A percentile compares a stretch with the other conserved stretches of the same genome.
Conservation (phyloP, 2,113 vertebrate species). For the Larimichthys crocea region DNA sequence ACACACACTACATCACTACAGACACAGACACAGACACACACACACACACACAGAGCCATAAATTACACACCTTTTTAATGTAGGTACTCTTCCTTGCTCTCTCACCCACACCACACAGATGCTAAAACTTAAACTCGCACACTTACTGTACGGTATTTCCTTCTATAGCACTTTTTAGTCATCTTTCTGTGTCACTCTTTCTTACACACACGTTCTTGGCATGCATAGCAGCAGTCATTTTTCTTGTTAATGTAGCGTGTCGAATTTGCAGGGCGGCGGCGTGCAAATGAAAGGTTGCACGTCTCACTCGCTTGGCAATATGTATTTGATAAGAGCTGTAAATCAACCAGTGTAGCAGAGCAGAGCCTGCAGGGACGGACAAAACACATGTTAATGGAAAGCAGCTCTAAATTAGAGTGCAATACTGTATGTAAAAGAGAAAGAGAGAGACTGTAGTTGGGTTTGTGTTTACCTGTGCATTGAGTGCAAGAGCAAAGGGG, state of each 20-base stretch:
- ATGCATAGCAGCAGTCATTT: conserved; percentile 80
- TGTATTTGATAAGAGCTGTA: conserved; percentile 88
- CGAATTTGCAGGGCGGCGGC: conserved; percentile 84
- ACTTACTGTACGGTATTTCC: conserved; percentile 45
- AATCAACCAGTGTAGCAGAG: conserved; percentile 81
- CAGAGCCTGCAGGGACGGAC: conserved; percentile 68
- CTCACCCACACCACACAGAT: conserved; percentile 8
- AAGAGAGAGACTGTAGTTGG: background rate
- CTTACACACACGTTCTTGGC: conserved; percentile 64
- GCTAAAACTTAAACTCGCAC: conserved; percentile 30
- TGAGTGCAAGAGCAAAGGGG: background rate
- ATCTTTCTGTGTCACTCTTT: conserved; percentile 41
- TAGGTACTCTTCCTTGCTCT: conserved; percentile 14
- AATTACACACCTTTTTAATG: conserved; percentile 5
- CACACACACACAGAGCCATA: background rate
- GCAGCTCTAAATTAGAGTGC: conserved; percentile 74
- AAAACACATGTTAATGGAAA: conserved; percentile 84
- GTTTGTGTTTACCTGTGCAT: background rate
- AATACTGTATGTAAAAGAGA: conserved; percentile 51
- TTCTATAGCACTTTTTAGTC: conserved; percentile 40
- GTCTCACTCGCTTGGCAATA: conserved; percentile 88
- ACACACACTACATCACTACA: background rate
- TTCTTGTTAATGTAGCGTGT: conserved; percentile 87
- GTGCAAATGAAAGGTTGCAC: conserved; percentile 88
- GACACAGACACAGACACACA: conserved; percentile 10